These are phyloP conservation scores for Acanthoscelides obtectus DNA, from an alignment of 2,888 invertebrate genomes.

Conservation along the genomic window DNA sequence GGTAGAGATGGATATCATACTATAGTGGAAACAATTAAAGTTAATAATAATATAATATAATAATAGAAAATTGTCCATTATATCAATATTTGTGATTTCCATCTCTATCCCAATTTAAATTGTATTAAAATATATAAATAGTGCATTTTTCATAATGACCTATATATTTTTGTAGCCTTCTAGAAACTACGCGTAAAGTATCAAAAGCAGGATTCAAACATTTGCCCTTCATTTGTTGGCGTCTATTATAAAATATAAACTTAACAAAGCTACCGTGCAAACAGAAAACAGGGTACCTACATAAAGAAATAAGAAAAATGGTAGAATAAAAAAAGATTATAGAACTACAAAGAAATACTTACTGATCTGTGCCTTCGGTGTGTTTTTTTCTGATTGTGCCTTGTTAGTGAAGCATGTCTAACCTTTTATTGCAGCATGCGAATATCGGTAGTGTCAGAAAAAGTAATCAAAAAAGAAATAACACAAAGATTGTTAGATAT, in stretches of 20 bases:
- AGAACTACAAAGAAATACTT: constrained; percentile 42
- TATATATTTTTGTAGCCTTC: no score
- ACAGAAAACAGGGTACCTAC: not conserved
- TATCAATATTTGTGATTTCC: no score
- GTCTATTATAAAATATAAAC: not conserved
- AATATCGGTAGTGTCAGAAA: constrained; percentile 6
- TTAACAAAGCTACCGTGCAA: not conserved
- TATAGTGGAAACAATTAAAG: not conserved
- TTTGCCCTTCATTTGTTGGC: not conserved
- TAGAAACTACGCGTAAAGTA: no score
- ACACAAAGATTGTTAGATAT: not conserved
- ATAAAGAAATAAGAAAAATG: not conserved
- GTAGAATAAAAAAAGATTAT: not conserved
- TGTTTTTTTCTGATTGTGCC: constrained; percentile 59
- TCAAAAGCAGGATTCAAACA: no score
- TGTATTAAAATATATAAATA: no score
- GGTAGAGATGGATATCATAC: not conserved
- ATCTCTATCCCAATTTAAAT: no score
- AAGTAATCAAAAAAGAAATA: not conserved
- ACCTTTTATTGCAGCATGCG: constrained; percentile 49
- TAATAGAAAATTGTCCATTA: no score
- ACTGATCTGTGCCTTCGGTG: constrained; percentile 67
- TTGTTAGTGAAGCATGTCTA: constrained; percentile 69
- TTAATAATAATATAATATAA: no score
- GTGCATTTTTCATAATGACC: no score